Conservation (phyloP, 1,140 invertebrate species). For the Mactra quadrangularis region DNA sequence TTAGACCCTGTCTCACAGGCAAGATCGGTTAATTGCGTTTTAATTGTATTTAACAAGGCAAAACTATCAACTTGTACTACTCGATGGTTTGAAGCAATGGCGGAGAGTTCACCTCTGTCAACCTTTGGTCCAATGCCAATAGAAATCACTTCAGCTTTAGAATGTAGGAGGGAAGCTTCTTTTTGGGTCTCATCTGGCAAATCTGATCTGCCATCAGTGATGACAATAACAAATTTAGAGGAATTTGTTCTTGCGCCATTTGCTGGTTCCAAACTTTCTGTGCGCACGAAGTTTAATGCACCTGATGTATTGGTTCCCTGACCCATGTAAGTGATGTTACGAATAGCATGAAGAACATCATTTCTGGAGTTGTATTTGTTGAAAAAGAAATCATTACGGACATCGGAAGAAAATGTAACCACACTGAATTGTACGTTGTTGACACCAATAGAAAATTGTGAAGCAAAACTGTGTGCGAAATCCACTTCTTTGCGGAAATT, state of each 20-base stretch:
- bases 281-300: constrained; percentile 26
- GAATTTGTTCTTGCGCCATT: constrained; percentile 53
- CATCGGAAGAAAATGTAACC: constrained; percentile 36
- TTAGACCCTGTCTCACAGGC: constrained; percentile 47
- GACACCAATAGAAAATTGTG: constrained; percentile 59
- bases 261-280: not conserved
- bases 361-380: constrained; percentile 28
- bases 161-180: constrained; percentile 46
- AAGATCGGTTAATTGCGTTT: constrained; percentile 47
- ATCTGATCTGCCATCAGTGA: constrained; percentile 62
- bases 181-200: constrained; percentile 19
- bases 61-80: constrained; percentile 59
- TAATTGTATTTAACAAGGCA: constrained; percentile 40
- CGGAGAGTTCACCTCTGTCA: constrained; percentile 54
- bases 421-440: constrained; percentile 60
- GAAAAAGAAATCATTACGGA: constrained; percentile 47
- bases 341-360: constrained; percentile 33
- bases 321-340: constrained; percentile 48
- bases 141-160: constrained; percentile 46
- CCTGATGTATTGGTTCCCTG: constrained; percentile 35
- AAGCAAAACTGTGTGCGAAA: constrained; percentile 61
- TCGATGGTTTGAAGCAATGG: constrained; percentile 56
- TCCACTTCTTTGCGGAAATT: constrained; percentile 58
- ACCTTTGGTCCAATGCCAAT: constrained; percentile 63
- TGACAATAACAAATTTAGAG: constrained; percentile 47